Evolutionary conservation across 1,140 invertebrate genomes (phyloP).

Genomic region (Asobara japonica): DNA sequence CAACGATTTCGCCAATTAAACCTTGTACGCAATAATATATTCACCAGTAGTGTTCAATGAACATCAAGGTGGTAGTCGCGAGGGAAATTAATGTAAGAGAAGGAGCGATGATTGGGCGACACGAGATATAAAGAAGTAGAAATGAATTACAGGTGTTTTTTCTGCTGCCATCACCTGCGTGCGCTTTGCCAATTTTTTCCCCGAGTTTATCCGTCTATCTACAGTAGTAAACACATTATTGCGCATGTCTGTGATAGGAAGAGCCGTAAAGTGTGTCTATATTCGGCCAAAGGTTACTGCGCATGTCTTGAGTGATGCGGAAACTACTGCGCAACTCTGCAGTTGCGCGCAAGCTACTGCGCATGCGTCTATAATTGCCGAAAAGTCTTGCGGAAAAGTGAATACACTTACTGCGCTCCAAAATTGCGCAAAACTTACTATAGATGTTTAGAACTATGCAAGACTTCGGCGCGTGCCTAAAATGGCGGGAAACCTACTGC

Average conservation of each 20-base stretch:
- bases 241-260: too few relatives aligned
- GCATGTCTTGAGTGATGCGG: background rate
- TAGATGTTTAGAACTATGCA: background rate
- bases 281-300: background rate
- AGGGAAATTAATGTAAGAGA: constrained; percentile 9
- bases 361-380: background rate
- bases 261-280: background rate
- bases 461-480: background rate
- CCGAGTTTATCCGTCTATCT: background rate
- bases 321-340: background rate
- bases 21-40: constrained; percentile 6
- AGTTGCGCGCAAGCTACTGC: background rate
- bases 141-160: constrained; percentile 15
- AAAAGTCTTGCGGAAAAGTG: background rate
- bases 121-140: constrained; percentile 11
- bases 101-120: background rate
- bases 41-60: background rate
- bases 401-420: background rate
- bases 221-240: background rate
- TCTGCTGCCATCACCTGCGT: background rate
- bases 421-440: background rate
- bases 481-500: background rate
- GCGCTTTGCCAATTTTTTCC: background rate
- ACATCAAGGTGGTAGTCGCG: background rate
- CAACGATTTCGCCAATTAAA: constrained; percentile 11